phyloP scores from a whole-genome alignment of 2,113 vertebrate genomes.

The Cichladusa arquata region DNA sequence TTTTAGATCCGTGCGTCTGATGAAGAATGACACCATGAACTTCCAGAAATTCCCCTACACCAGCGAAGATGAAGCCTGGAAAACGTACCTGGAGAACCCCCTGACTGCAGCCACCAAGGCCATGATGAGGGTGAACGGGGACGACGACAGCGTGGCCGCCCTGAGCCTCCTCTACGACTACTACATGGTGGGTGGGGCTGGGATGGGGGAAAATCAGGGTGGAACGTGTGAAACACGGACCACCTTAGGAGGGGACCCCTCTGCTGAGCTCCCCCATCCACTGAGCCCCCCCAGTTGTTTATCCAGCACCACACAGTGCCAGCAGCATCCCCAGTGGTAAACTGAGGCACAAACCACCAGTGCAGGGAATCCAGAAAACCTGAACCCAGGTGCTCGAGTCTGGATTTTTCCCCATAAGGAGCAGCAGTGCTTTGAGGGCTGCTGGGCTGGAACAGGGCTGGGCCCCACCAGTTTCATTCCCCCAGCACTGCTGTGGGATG shows the following conservation, averaged over 20 bases:
- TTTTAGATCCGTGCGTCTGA: slow-evolving; percentile 87
- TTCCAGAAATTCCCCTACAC: slow-evolving; percentile 82
- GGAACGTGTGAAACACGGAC: fast-evolving
- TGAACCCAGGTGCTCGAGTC: neutral
- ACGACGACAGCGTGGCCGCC: slow-evolving; percentile 85
- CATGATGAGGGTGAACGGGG: slow-evolving; percentile 86
- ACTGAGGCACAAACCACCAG: neutral
- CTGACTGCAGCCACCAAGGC: slow-evolving; percentile 79
- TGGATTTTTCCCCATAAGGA: fast-evolving
- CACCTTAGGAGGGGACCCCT: neutral
- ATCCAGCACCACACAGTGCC: neutral
- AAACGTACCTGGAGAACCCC: slow-evolving; percentile 83
- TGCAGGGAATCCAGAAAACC: neutral
- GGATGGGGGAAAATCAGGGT: fast-evolving
- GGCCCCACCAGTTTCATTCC: neutral
- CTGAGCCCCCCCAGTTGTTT: neutral
- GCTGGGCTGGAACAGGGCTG: neutral
- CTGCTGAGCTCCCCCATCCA: neutral
- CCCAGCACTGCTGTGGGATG: neutral
- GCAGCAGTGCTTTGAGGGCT: neutral
- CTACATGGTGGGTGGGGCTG: slow-evolving; percentile 74
- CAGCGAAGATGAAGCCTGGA: slow-evolving; percentile 89
- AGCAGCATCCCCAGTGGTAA: neutral
- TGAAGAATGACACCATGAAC: slow-evolving; percentile 90
- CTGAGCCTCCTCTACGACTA: slow-evolving; percentile 90